phyloP scores from a whole-genome alignment of 2,797 vertebrate genomes.

The Cheirogaleus major region DNA sequence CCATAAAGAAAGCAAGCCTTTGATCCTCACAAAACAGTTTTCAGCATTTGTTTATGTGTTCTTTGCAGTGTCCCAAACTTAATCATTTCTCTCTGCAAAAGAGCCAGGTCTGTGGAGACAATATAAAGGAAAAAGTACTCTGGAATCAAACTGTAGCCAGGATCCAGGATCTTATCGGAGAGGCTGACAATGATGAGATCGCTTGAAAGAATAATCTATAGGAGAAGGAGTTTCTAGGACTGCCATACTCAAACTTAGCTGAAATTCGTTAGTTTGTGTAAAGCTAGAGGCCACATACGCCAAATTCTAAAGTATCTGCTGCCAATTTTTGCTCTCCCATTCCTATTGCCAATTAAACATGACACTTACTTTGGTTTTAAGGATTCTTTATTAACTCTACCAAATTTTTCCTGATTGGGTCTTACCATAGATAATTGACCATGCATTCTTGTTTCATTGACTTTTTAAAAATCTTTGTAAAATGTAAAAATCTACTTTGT shows the following conservation, averaged over 20 bases:
- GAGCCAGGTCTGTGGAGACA: not conserved
- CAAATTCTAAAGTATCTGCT: not conserved
- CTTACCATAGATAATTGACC: not conserved
- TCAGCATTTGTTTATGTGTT: constrained; percentile 37
- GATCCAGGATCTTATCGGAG: not conserved
- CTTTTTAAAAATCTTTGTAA: not conserved
- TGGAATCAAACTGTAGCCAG: not conserved
- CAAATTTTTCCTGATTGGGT: not conserved
- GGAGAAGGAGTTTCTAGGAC: not conserved
- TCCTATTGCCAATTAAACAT: not conserved
- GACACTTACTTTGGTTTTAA: not conserved
- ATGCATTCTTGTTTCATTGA: not conserved
- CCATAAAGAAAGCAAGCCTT: constrained; percentile 48
- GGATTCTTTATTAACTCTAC: not conserved
- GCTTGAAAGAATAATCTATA: not conserved
- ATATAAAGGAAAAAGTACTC: not conserved
- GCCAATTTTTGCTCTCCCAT: not conserved
- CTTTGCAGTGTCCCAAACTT: constrained; percentile 6
- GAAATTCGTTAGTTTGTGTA: not conserved
- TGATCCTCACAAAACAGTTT: constrained; percentile 35
- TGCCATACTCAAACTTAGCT: not conserved
- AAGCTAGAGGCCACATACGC: not conserved
- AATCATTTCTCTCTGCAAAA: constrained; percentile 18
- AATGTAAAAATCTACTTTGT: not conserved
- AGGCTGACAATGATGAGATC: not conserved